Conservation (phyloP, 2,888 invertebrate genomes). For the Saturnia pavonia region DNA sequence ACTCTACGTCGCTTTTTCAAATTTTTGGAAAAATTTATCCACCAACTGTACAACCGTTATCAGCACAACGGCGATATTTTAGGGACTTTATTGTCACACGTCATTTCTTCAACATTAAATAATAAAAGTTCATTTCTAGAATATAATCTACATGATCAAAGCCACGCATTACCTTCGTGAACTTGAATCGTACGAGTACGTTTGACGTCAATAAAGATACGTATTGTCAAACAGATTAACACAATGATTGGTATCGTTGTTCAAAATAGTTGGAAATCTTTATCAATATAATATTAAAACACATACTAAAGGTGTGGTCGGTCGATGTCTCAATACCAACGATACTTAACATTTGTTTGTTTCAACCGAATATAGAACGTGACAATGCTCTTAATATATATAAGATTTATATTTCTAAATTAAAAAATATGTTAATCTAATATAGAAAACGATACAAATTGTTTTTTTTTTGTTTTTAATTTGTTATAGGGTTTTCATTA, state of each 20-base stretch:
- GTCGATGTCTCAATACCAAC: not conserved
- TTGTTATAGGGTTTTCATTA: no score
- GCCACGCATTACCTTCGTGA: not conserved
- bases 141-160: not conserved
- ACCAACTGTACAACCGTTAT: no score
- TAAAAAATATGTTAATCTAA: no score
- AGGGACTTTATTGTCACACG: not conserved
- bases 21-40: not conserved
- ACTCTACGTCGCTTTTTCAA: not conserved
- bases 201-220: constrained; percentile 9
- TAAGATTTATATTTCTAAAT: no score
- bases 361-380: not conserved
- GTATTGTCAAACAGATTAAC: constrained; percentile 11
- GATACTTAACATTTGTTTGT: not conserved
- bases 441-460: no score
- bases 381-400: not conserved
- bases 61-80: not conserved
- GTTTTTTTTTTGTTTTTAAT: no score
- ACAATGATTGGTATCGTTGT: not conserved
- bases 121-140: not conserved
- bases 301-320: not conserved
- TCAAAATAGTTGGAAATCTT: not conserved
- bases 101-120: no score
- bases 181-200: not conserved
- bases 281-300: not conserved